Evolutionary conservation across 2,888 invertebrate genomes (phyloP).

Genomic region (Mayetiola destructor): DNA sequence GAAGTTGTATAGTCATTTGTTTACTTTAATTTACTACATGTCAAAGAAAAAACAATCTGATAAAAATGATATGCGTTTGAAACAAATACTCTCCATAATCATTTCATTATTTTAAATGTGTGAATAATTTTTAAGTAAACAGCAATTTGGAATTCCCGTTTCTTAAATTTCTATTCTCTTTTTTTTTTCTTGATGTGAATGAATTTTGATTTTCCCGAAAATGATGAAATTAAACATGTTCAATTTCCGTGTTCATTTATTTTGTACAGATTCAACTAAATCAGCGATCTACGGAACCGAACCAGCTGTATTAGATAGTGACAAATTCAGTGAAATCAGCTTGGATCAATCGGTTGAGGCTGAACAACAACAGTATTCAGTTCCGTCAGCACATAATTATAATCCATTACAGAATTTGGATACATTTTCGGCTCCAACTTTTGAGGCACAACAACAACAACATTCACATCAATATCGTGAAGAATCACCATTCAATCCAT

Average conservation of each 20-base stretch:
- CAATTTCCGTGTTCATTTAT: constrained; percentile 7
- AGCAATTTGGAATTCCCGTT: too few relatives aligned
- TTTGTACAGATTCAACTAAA: constrained; percentile 5
- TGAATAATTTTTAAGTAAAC: too few relatives aligned
- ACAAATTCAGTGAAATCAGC: constrained; percentile 38
- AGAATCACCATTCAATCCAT: constrained; percentile 14
- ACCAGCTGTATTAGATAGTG: constrained; percentile 9
- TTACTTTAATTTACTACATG: too few relatives aligned
- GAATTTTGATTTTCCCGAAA: background rate
- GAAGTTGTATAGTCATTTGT: too few relatives aligned
- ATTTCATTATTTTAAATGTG: too few relatives aligned
- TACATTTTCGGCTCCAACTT: background rate
- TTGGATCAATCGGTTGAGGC: constrained; percentile 29
- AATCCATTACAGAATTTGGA: constrained; percentile 17
- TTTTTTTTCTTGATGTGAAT: background rate
- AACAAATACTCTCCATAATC: too few relatives aligned
- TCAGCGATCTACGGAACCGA: constrained; percentile 13
- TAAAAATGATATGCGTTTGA: too few relatives aligned
- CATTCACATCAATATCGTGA: constrained; percentile 15
- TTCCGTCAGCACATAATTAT: background rate
- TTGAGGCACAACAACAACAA: constrained; percentile 22
- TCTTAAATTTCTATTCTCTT: too few relatives aligned
- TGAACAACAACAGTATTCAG: constrained; percentile 29
- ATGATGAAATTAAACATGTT: background rate
- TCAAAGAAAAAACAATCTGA: too few relatives aligned